These are phyloP conservation scores for Prionace glauca DNA, from an alignment of 2,797 vertebrate genomes.

Conservation along the genomic window DNA sequence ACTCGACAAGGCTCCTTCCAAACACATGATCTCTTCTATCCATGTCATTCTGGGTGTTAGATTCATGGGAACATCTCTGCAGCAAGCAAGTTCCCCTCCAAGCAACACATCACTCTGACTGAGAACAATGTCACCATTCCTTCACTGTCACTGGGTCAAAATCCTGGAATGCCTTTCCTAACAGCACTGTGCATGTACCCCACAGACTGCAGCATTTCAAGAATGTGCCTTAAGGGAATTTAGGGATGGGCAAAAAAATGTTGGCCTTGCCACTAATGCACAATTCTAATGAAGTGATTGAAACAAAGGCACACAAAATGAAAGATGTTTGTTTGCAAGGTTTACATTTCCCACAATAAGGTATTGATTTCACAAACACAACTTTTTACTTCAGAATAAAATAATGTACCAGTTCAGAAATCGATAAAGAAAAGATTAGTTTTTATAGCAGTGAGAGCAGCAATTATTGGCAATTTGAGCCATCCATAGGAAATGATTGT, in stretches of 20 bases:
- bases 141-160: neutral
- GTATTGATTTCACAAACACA: neutral
- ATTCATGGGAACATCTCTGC: neutral
- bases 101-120: neutral
- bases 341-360: neutral
- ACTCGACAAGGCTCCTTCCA: neutral
- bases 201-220: neutral
- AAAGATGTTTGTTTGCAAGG: neutral
- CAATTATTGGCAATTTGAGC: neutral
- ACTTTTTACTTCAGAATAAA: neutral
- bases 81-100: neutral
- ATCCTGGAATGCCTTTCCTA: neutral
- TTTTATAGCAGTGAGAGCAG: neutral
- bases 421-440: neutral
- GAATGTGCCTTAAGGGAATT: too few relatives aligned
- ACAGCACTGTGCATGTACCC: neutral
- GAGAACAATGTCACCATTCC: neutral
- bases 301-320: neutral
- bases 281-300: neutral
- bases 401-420: neutral
- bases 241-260: too few relatives aligned
- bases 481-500: neutral
- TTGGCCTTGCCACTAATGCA: neutral
- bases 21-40: neutral
- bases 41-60: neutral